Conservation (phyloP, 2,113 vertebrate genomes). For the Tyrannus savana region DNA sequence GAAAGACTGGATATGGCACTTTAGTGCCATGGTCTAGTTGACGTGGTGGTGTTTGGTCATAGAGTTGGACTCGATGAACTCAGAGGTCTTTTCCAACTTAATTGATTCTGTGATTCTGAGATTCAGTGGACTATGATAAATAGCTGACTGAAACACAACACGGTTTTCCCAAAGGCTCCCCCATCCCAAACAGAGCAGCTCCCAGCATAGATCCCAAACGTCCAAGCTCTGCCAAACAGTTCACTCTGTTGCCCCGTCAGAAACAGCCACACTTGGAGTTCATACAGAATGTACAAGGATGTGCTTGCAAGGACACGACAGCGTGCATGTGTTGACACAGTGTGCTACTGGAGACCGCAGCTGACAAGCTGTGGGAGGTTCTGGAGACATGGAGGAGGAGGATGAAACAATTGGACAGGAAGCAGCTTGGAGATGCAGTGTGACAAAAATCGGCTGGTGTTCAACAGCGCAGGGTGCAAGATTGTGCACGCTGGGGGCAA, state of each 20-base stretch:
- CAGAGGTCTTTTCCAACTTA: not conserved
- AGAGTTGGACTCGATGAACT: not conserved
- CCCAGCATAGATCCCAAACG: not conserved
- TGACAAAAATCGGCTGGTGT: not conserved
- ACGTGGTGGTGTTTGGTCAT: not conserved
- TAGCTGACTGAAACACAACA: not conserved
- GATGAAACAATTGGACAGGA: not conserved
- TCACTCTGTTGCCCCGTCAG: fast-evolving
- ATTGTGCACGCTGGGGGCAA: fast-evolving
- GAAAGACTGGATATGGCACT: not conserved
- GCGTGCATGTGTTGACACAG: not conserved
- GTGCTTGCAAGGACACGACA: not conserved
- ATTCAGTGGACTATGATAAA: not conserved
- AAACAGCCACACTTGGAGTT: not conserved
- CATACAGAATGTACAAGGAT: not conserved
- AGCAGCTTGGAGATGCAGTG: not conserved
- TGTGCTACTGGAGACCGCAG: fast-evolving
- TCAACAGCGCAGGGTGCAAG: not conserved
- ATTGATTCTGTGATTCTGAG: not conserved
- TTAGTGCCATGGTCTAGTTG: not conserved
- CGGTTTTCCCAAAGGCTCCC: not conserved
- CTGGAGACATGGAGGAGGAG: not conserved
- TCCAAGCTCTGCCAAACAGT: not conserved
- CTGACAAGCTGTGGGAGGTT: not conserved
- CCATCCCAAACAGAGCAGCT: not conserved